Conservation (phyloP, 1,140 invertebrate species). For the Neodiprion lecontei region DNA sequence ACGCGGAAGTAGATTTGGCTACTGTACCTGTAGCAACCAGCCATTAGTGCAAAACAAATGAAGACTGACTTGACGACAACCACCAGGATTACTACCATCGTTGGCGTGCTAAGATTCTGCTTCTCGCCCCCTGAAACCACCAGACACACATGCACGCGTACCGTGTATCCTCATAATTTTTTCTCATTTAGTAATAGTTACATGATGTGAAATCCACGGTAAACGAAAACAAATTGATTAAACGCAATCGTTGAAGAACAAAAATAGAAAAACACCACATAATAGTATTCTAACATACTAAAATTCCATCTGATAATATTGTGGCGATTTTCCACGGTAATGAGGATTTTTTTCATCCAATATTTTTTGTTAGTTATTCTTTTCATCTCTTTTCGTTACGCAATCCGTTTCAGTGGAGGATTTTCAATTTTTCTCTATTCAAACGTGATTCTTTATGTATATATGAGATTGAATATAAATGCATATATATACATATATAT, state of each 20-base stretch:
- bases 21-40: slow-evolving; percentile 94
- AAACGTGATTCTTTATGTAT: no score
- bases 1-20: slow-evolving; percentile 39
- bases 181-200: no score
- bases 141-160: no score
- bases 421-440: no score
- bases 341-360: slow-evolving; percentile 22
- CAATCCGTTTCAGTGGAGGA: not conserved
- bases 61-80: slow-evolving; percentile 91
- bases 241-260: not conserved
- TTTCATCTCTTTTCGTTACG: not conserved
- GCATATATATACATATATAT: no score
- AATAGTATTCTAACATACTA: not conserved
- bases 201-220: no score
- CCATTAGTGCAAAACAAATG: slow-evolving; percentile 92
- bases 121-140: slow-evolving; percentile 69
- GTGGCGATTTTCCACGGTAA: no score
- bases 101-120: slow-evolving; percentile 85
- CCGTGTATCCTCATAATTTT: no score
- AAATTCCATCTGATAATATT: slow-evolving; percentile 22
- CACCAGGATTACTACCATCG: slow-evolving; percentile 91
- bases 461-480: no score
- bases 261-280: not conserved
- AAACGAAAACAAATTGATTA: not conserved
- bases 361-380: slow-evolving; percentile 17